Base-by-base conservation (phyloP, 2,888 invertebrate species). In the Protophormia terraenovae region DNA sequence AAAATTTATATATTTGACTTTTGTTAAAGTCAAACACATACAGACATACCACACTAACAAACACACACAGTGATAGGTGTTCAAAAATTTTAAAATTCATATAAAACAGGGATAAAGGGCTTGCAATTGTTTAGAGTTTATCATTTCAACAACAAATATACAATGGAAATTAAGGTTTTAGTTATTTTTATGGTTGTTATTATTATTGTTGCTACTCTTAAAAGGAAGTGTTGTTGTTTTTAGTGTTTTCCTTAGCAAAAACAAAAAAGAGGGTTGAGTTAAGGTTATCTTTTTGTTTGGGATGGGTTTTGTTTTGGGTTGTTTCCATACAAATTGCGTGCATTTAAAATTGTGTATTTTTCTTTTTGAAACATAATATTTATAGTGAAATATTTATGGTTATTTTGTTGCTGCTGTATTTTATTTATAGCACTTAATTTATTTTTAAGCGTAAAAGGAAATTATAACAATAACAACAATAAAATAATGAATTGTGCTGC, bases 401-500 rank as follows among this genome's bases (percentile, higher is more conserved):
- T 27, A 10, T 62, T 29, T 66, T 45, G 55, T 41, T 73, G 22
- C 7, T 55, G 12, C 62, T 53, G n/a, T 62, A n/a, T n/a, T 73
- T 84, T 81, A 82, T 85, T 85, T 84, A 81, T 84, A 19, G 77
- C 86, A 77, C 69, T 81, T 86, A 80, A 83, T 86, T 86, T 81
- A 50, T 81, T 78, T 71, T 73, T 14, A 66, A 86, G 78, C 69
- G 78, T 73, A 53, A 53, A 83, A 76, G 71, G 77, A 76, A 53
- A 75, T 83, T 75, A 78, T 73, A 76, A 71, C 82, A 86, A 84
- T 19, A 83, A 38, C 62, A 55, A 83, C 32, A 86, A 84, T 86
- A 88, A 88, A 88, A 88, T 73, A 88, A 89, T 84, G 50, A 58
- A 83, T 72, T 55, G 83, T 58, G 87, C n/a, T 55, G 24, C 24